Evolutionary conservation across 2,888 invertebrate genomes (phyloP), one percentile per base, ranked within the genome.

Genomic region (Melinaea menophilus): DNA sequence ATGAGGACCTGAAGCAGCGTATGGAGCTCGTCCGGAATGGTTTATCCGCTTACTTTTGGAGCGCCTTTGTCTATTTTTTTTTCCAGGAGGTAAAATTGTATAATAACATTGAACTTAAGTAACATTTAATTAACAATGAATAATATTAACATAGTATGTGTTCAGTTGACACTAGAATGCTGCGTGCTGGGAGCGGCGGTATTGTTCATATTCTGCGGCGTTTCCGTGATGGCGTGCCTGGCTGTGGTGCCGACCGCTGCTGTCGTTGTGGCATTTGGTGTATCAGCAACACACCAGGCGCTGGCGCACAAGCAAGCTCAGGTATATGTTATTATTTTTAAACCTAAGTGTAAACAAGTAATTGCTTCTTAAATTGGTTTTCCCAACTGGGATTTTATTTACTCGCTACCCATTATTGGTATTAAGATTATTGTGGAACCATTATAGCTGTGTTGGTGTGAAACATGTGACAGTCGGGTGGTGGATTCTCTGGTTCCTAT

Each of bases 171-270:
- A 9, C 75, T 85, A 72, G 82, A 86, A 80, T 84, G 87, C 47
- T 93, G 95, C 78, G 81, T 84, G 88, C 91, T 85, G 75, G 58
- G 78, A 85, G 69, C 95, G 93, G 63, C 96, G 93, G 59, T 88
- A 88, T 68, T 85, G 94, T 94, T 62, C 95, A 97, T 90, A 93
- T 94, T 85, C 76, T 68, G 66, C 79, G 94, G 95, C 61, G 94
- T 95, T 33, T 70, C 77, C 33, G 63, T 60, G 47, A 66, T 69
- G 13, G 75, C 75, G 61, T 75, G 72, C 65, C 55, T 65, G 41
- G n/a, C 63, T 64, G 69, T 75, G 69, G 73, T 79, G 46, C 75
- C 67, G 0, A 76, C 71, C 1, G 81, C 76, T 9, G 74, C 64
- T 4, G 69, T 41, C 4, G 34, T 69, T 4, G 69, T 77, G 1